phyloP scores from a whole-genome alignment of 2,113 vertebrate genomes.

The Eolophus roseicapilla region DNA sequence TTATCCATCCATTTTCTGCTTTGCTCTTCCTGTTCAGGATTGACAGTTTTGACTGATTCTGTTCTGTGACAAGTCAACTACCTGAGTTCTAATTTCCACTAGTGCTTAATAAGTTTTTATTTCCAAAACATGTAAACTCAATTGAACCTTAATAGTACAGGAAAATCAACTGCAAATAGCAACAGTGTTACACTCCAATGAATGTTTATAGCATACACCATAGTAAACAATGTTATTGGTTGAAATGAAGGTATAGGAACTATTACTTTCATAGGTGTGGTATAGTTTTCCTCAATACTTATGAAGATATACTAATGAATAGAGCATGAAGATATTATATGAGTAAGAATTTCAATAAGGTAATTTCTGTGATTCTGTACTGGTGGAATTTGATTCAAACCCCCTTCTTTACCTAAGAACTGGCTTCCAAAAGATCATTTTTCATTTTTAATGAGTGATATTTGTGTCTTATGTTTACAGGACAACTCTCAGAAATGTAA shows the following conservation, averaged over 20 bases:
- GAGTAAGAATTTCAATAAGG: not conserved
- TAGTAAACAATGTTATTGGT: not conserved
- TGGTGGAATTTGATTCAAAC: not conserved
- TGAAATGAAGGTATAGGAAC: not conserved
- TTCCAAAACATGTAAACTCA: not conserved
- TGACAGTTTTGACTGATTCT: not conserved
- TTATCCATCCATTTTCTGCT: not conserved
- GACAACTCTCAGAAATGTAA: not conserved
- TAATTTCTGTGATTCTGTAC: not conserved
- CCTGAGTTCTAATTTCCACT: not conserved
- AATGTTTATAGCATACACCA: not conserved
- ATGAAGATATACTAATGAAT: not conserved
- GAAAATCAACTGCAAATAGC: not conserved
- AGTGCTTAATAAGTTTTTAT: not conserved
- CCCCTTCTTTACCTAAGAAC: not conserved
- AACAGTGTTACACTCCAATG: not conserved
- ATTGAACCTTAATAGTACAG: not conserved
- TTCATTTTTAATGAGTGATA: not conserved
- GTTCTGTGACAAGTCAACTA: not conserved
- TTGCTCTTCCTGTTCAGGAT: not conserved
- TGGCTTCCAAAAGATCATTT: not conserved
- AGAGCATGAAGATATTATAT: not conserved
- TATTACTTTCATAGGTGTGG: not conserved
- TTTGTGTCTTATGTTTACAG: not conserved
- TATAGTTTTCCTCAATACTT: not conserved